Conservation (phyloP, 2,797 vertebrate species). For the Delichon dasypus region DNA sequence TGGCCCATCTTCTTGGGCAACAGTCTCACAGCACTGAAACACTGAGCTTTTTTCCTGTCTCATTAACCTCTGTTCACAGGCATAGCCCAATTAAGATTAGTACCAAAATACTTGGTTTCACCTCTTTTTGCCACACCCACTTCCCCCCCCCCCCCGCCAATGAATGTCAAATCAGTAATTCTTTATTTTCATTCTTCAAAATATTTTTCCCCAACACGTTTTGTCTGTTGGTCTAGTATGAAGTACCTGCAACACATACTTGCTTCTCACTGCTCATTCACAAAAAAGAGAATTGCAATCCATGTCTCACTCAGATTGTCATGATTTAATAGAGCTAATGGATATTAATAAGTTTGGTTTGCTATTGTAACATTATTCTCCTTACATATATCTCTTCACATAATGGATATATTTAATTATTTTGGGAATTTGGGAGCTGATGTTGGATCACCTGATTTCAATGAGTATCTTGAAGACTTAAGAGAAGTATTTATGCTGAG, state of each 20-base stretch:
- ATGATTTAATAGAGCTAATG: background rate
- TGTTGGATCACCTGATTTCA: background rate
- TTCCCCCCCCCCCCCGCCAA: too few species aligned
- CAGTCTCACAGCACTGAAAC: background rate
- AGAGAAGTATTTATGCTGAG: background rate
- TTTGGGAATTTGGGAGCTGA: background rate
- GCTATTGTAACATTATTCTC: background rate
- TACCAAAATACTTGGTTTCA: background rate
- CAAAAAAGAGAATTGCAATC: background rate
- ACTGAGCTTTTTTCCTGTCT: background rate
- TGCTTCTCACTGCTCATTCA: background rate
- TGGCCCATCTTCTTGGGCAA: background rate
- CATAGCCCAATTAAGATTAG: background rate
- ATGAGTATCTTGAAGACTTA: background rate
- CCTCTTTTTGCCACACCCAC: background rate
- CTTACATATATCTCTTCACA: background rate
- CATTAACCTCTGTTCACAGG: conserved; percentile 9
- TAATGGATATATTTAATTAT: background rate
- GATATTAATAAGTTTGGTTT: background rate
- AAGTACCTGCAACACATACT: background rate
- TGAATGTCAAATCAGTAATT: background rate
- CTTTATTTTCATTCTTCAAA: background rate
- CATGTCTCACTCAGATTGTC: background rate
- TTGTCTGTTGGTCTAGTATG: background rate
- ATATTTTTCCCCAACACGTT: background rate